phyloP scores from a whole-genome alignment of 2,797 vertebrate genomes.

The Myotis daubentonii region DNA sequence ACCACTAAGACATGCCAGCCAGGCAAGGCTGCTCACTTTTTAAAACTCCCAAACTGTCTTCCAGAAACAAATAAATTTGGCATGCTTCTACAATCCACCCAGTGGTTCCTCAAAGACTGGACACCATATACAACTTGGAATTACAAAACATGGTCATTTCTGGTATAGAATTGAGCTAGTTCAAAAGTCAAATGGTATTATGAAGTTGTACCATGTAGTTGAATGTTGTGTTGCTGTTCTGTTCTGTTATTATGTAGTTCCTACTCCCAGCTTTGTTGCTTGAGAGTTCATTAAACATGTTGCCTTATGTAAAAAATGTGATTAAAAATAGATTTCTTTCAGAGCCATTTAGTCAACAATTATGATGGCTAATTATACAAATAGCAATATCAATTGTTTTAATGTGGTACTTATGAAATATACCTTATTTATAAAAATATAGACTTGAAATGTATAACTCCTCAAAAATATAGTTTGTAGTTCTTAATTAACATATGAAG shows the following conservation, averaged over 20 bases:
- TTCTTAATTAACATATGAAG: background rate
- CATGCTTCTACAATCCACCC: background rate
- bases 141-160: background rate
- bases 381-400: background rate
- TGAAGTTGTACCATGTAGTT: background rate
- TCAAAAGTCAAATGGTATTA: background rate
- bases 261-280: background rate
- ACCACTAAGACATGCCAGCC: too few species aligned
- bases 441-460: background rate
- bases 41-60: background rate
- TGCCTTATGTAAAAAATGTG: slow-evolving; percentile 6
- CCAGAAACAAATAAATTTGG: background rate
- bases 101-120: background rate
- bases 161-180: background rate
- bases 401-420: background rate
- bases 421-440: background rate
- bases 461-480: background rate
- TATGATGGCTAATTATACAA: slow-evolving; percentile 41
- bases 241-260: background rate
- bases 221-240: background rate
- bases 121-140: background rate
- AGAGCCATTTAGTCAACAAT: slow-evolving; percentile 29
- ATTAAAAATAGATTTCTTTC: slow-evolving; percentile 16
- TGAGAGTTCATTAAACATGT: background rate
- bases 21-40: background rate